Evolutionary conservation across 30 jellyfish, hydroid and myxozoan species (phyloP).

Genomic region (Aurelia coerulea): DNA sequence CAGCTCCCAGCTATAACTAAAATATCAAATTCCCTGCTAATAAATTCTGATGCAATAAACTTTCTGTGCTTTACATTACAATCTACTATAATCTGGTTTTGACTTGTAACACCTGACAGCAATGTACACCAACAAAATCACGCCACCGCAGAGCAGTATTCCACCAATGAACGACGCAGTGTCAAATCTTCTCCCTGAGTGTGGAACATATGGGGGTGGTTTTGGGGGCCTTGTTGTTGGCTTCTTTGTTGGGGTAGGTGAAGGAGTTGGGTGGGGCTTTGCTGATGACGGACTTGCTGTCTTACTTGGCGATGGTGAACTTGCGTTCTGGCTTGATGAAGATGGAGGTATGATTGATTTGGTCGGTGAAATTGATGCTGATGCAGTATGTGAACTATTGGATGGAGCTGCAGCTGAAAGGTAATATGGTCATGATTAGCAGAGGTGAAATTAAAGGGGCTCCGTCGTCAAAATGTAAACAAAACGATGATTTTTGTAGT

Average conservation of each 20-base stretch:
- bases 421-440: too few species aligned
- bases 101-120: slow-evolving; percentile 76
- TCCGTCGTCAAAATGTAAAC: too few species aligned
- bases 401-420: background rate
- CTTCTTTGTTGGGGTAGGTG: slow-evolving; percentile 37
- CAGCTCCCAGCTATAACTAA: background rate
- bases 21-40: background rate
- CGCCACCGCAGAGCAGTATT: slow-evolving; percentile 73
- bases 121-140: slow-evolving; percentile 61
- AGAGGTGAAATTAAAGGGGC: too few species aligned
- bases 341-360: slow-evolving; percentile 8
- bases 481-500: too few species aligned
- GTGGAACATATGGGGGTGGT: slow-evolving; percentile 35
- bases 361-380: slow-evolving; percentile 14
- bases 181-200: slow-evolving; percentile 71
- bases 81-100: slow-evolving; percentile 60
- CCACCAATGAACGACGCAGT: slow-evolving; percentile 94
- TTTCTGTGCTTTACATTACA: slow-evolving; percentile 5
- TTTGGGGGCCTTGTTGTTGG: slow-evolving; percentile 19
- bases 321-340: background rate
- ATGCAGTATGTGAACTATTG: background rate
- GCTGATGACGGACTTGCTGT: slow-evolving; percentile 19
- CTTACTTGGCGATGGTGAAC: background rate
- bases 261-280: slow-evolving; percentile 26
- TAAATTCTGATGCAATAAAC: background rate